A percentile compares a stretch with the other conserved stretches of the same genome.
Conservation (phyloP, 2,797 vertebrate genomes). For the Falco rusticolus region DNA sequence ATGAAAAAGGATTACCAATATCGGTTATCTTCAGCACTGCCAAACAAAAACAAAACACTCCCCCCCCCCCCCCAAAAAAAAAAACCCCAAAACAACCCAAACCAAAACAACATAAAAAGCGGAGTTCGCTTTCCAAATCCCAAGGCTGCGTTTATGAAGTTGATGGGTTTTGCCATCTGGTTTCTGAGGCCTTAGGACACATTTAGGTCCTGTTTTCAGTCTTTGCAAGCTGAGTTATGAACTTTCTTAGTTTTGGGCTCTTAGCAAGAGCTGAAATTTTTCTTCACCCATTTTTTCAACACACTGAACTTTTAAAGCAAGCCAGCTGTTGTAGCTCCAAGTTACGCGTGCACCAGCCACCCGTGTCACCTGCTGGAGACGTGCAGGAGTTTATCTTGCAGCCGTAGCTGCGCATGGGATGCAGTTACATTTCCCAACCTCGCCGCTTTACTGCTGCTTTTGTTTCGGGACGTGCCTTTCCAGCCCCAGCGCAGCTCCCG, state of each 20-base stretch:
- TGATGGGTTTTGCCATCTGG: background rate
- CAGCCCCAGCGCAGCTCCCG: background rate
- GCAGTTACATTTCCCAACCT: background rate
- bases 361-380: background rate
- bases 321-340: accelerated
- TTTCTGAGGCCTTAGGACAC: background rate
- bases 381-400: background rate
- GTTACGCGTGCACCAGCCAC: accelerated
- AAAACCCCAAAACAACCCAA: no score
- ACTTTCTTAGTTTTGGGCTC: background rate
- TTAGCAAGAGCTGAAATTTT: background rate
- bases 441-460: background rate
- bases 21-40: background rate
- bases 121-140: background rate
- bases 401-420: background rate
- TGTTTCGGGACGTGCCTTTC: background rate
- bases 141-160: background rate
- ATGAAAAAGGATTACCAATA: background rate
- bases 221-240: background rate
- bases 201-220: background rate
- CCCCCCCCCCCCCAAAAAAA: no score
- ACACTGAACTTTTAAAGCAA: background rate
- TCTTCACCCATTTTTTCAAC: background rate
- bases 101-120: no score
- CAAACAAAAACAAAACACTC: background rate